A percentile compares a stretch with the other conserved stretches of the same genome.
Conservation (phyloP, 1,140 invertebrate species). For the Trichonephila inaurata region DNA sequence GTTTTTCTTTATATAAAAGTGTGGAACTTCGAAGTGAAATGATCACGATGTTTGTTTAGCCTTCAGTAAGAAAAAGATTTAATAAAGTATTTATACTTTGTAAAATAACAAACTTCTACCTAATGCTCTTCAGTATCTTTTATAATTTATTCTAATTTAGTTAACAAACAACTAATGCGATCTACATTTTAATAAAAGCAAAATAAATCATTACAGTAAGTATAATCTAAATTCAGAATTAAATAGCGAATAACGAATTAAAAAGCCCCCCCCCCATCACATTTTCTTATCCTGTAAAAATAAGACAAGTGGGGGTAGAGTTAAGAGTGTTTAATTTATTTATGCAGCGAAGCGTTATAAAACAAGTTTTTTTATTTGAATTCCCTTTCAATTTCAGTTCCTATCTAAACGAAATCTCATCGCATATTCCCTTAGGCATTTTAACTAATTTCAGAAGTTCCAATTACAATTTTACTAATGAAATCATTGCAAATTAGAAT, state of each 20-base stretch:
- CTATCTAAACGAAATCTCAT: neutral
- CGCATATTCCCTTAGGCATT: neutral
- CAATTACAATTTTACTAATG: constrained; percentile 7
- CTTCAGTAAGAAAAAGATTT: no score
- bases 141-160: neutral
- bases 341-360: neutral
- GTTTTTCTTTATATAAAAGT: no score
- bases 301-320: neutral
- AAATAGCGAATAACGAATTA: neutral
- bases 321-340: neutral
- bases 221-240: no score
- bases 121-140: neutral
- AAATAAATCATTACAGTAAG: no score
- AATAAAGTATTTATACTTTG: no score
- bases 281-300: neutral
- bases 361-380: neutral
- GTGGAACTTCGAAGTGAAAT: no score
- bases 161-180: neutral
- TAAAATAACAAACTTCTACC: no score
- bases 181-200: neutral
- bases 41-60: no score
- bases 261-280: neutral
- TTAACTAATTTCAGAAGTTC: neutral
- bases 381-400: neutral
- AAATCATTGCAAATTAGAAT: constrained; percentile 18